Evolutionary conservation across 1,140 invertebrate genomes (phyloP).

Genomic region (Drosophila sulfurigaster): DNA sequence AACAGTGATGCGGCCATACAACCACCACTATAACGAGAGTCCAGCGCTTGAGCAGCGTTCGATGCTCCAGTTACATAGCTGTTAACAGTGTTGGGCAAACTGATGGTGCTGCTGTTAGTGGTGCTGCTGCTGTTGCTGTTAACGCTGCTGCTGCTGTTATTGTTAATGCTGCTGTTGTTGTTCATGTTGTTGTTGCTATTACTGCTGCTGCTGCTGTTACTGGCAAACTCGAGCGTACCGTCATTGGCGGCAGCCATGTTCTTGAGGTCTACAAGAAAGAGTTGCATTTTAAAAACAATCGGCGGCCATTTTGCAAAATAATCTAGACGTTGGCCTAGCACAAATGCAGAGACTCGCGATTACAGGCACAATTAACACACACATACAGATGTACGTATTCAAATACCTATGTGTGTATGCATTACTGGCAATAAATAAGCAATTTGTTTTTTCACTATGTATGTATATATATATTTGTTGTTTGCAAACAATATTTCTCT

Average conservation of each 20-base stretch:
- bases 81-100: conserved; percentile 39
- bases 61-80: conserved; percentile 53
- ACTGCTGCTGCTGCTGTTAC: conserved; percentile 55
- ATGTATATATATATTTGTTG: conserved; percentile 53
- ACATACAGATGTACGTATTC: neutral
- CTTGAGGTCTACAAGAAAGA: conserved; percentile 77
- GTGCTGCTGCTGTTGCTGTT: conserved; percentile 39
- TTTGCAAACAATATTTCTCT: conserved; percentile 57
- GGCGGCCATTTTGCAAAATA: conserved; percentile 1
- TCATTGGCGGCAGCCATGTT: conserved; percentile 78
- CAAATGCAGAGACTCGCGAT: conserved; percentile 45
- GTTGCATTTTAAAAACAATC: conserved; percentile 36
- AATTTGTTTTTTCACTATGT: conserved; percentile 33
- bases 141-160: conserved; percentile 34
- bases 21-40: conserved; percentile 58
- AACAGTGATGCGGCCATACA: conserved; percentile 49
- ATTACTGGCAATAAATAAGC: conserved; percentile 17
- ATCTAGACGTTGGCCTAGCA: conserved; percentile 34
- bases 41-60: conserved; percentile 39
- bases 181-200: conserved; percentile 45
- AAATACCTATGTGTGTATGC: neutral
- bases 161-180: conserved; percentile 26
- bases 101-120: conserved; percentile 38
- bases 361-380: conserved; percentile 23
- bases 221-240: conserved; percentile 73